Base-by-base conservation (phyloP, 2,113 vertebrate genomes). In the Oncorhynchus keta region DNA sequence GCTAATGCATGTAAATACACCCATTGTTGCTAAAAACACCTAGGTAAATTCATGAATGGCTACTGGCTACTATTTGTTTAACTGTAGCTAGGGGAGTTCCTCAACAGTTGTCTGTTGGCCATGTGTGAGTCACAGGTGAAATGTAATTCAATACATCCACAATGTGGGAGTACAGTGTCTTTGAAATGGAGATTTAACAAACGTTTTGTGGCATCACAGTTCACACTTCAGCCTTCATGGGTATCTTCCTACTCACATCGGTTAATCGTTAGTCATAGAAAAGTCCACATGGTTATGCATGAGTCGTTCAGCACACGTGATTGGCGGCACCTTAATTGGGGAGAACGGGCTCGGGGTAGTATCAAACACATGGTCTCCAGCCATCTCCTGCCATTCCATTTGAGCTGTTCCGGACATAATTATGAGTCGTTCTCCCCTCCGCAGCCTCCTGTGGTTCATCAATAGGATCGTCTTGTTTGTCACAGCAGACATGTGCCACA, bases 51-150 rank as follows among this genome's bases (percentile, higher is more conserved):
- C 28, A 35, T 35, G 32, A 73, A 67, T 55, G 28, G 16, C 18
- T 11, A 11, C 72, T 59, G 13, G 57, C n/a, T 48, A 32, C 32
- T 57, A n/a, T 48, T 75, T 68, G 68, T 72, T 70, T 3, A 5
- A 22, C 57, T 12, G 71, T 64, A 16, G 59, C 24, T 51, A 55
- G 55, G 66, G 66, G 49, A 59, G 55, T 75, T n/a, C 71, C 1
- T 48, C 39, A 22, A 61, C 4, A 68, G 59, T 75, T 45, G 14
- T 76, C n/a, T 61, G 26, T 55, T 69, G 9, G 18, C 62, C 59
- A 20, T 59, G 72, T 28, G 20, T 72, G 80, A 79, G 73, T 79
- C 80, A 84, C 24, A 20, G 2, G 20, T 51, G n/a, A 74, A n/a
- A 13, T 76, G 69, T 76, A 7, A 35, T 12, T 24, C 6, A 66